Evolutionary conservation across 2,888 invertebrate genomes (phyloP), one percentile per base, ranked within the genome.

Genomic region (Stenchaetothrips biformis): DNA sequence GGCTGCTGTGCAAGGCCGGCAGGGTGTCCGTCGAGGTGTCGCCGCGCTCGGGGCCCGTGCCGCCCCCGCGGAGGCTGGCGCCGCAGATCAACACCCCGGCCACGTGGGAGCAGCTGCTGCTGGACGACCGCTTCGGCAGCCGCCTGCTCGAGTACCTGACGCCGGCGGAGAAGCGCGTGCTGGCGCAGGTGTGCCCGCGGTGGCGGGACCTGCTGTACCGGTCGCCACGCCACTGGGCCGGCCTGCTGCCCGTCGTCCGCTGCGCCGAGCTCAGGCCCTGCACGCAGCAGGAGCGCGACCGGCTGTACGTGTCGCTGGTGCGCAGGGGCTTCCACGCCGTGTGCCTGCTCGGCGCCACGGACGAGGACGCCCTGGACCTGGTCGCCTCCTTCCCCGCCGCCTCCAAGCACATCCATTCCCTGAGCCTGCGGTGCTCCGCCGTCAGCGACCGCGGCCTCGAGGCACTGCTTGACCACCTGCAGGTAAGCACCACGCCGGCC

Each of bases 121-220:
- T 91, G 85, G 96, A 97, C 86, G 95, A 96, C 84, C 90, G 92
- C 83, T 97, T 67, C n/a, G 67, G n/a, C 67, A n/a, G 4, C 67
- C n/a, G 67, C 87, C 90, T 98, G 74, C 97, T 97, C 88, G 89
- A 92, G 77, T 95, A 94, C 86, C 95, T 95, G 86, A 91, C 90
- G 82, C 89, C 94, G 18, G 90, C 90, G 83, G 97, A 97, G 84
- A 89, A 96, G 82, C 91, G 94, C 82, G 88, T 91, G 18, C 89
- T 97, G 83, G 94, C 96, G 16, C 94, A 94, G 88, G 92, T 91
- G 81, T 97, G 96, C 88, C 90, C 91, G 82, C 90, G 92, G 85
- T 98, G 97, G 97, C 91, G 95, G 82, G 95, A 96, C 86, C 90
- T 95, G 81, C 88, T 97, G 80, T 98, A 98, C 88, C 91, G 95